These are phyloP conservation scores for Hemichromis elongatus DNA, from an alignment of 2,113 vertebrate genomes.

Conservation along the genomic window DNA sequence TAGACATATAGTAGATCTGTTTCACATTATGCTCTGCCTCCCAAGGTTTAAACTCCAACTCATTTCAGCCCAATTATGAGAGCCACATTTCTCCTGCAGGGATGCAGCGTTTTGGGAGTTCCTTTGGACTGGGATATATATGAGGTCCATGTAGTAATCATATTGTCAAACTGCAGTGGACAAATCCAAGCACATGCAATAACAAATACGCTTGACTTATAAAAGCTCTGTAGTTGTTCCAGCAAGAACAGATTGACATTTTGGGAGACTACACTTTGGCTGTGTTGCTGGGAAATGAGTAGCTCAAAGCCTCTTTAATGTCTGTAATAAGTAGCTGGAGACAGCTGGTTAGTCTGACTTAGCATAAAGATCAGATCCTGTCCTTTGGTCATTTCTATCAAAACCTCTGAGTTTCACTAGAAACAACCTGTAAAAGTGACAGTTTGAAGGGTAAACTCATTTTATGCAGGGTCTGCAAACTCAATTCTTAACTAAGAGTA, in stretches of 20 bases:
- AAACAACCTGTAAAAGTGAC: neutral
- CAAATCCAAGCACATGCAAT: neutral
- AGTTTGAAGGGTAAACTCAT: neutral
- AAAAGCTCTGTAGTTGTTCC: neutral
- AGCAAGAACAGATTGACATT: neutral
- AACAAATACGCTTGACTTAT: neutral
- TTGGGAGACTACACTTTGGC: neutral
- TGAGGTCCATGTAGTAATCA: slow-evolving; percentile 24
- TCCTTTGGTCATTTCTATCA: neutral
- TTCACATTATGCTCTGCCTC: slow-evolving; percentile 65
- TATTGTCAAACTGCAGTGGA: slow-evolving; percentile 9
- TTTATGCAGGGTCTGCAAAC: neutral
- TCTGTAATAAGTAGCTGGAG: neutral
- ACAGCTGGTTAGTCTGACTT: neutral
- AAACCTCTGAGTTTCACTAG: neutral
- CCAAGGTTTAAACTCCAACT: slow-evolving; percentile 47
- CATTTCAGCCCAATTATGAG: slow-evolving; percentile 58
- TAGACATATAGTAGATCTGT: slow-evolving; percentile 58
- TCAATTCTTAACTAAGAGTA: neutral
- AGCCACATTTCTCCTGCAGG: slow-evolving; percentile 66
- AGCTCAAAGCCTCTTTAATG: neutral
- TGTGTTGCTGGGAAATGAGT: neutral
- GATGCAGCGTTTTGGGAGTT: slow-evolving; percentile 8
- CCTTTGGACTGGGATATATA: neutral
- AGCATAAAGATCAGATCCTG: neutral